Evolutionary conservation across 1,140 invertebrate species (phyloP), one percentile per base, ranked within the genome.

Genomic region (Penaeus indicus): DNA sequence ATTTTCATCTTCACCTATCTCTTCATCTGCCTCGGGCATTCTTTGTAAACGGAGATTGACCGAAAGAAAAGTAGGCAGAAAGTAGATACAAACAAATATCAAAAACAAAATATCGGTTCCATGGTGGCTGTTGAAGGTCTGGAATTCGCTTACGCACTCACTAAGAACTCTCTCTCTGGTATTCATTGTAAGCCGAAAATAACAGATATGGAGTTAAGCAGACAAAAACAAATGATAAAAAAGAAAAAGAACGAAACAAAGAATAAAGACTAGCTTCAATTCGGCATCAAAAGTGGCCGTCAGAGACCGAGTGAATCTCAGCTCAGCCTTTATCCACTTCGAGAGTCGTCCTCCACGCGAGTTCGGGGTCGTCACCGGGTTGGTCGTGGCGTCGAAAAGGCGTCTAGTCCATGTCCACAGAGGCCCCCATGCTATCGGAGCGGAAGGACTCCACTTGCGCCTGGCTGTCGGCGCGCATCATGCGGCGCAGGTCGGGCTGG

Each of bases 371-470:
- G 54, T 54, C 54, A 16, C 10, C 54, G 54, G 54, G 10, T 13
- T 16, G n/a, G 19, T 16, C 32, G 19, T 21, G 32, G 18, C 67
- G 19, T 25, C 67, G 0, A 27, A 3, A 64, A 25, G 25, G 69
- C 72, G 75, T 38, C 47, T 78, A 77, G 25, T 77, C 88, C 54
- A 89, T 60, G 64, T 89, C 88, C 3, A 85, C 86, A 19, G 91
- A 91, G 38, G 81, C 86, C 27, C 91, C 91, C 60, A 92, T 84
- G 62, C 91, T 92, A 47, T 92, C 92, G 27, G 91, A 91, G 19
- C 92, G 82, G 84, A 92, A 92, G n/a, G 91, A 90, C 89, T 92
- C 92, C n/a, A 92, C 90, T 11, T 54, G 54, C 11, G 54, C 54
- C 16, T 54, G 54, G 54, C 54, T 54, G 54, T 54, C 54, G 54